A percentile compares a stretch with the other conserved stretches of the same genome.
These are phyloP conservation scores for Heliocidaris tuberculata DNA, from an alignment of 35 echinoderm and acorn worm genomes.

Conservation along the genomic window DNA sequence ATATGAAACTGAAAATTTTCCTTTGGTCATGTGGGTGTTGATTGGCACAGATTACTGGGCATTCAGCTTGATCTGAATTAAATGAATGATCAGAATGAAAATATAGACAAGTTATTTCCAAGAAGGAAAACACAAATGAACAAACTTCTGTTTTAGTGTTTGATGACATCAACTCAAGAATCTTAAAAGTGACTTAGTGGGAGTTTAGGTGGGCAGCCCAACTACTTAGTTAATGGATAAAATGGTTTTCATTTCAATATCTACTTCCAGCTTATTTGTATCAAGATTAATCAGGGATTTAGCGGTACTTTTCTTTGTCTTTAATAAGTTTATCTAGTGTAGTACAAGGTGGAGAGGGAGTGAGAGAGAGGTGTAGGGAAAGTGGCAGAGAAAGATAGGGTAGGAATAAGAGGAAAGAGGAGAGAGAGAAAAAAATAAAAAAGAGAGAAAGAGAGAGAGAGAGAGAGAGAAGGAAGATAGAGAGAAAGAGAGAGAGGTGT, in stretches of 20 bases:
- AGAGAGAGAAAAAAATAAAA: not conserved
- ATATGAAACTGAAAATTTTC: no score
- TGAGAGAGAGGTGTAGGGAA: not conserved
- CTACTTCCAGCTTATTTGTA: not conserved
- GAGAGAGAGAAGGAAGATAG: not conserved
- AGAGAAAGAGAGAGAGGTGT: not conserved
- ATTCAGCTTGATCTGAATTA: no score
- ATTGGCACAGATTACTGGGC: no score
- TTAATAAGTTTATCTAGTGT: no score
- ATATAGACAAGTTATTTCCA: no score
- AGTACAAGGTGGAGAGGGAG: not conserved
- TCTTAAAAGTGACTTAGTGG: not conserved
- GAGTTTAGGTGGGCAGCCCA: not conserved
- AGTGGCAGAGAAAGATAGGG: no score
- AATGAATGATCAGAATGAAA: no score
- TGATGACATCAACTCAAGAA: no score
- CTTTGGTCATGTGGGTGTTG: no score
- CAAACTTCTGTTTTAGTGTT: no score
- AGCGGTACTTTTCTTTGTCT: not conserved
- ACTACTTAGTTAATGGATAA: not conserved
- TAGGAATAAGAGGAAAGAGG: no score
- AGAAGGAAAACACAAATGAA: no score
- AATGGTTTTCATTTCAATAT: not conserved
- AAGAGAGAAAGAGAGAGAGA: not conserved
- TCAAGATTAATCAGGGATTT: not conserved